Conservation (phyloP, 2,888 invertebrate genomes). For the Mellilla xanthometata region DNA sequence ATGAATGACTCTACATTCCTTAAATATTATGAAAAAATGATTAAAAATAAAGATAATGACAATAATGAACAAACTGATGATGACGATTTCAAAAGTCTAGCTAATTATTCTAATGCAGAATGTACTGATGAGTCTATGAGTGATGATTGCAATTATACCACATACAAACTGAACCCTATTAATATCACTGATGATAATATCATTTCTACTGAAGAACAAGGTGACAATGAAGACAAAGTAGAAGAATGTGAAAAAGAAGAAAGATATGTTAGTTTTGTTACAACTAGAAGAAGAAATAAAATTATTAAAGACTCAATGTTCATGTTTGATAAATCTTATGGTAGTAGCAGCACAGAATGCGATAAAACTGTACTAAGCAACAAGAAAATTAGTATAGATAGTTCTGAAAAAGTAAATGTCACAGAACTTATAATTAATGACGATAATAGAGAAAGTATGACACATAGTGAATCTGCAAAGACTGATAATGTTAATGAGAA, state of each 20-base stretch:
- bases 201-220: conserved; percentile 24
- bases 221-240: conserved; percentile 10
- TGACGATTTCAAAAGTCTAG: conserved; percentile 34
- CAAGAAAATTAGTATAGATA: conserved; percentile 27
- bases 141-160: conserved; percentile 22
- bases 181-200: conserved; percentile 23
- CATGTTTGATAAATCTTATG: conserved; percentile 48
- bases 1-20: conserved; percentile 53
- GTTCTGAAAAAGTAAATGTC: too few relatives aligned
- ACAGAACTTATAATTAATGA: too few relatives aligned
- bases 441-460: too few relatives aligned
- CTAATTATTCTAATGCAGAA: conserved; percentile 26
- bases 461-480: too few relatives aligned
- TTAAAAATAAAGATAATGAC: conserved; percentile 22
- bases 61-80: conserved; percentile 21
- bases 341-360: conserved; percentile 48
- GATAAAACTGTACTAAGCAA: conserved; percentile 53
- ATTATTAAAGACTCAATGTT: conserved; percentile 51
- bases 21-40: conserved; percentile 47
- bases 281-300: conserved; percentile 63
- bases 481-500: background rate
- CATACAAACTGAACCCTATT: conserved; percentile 27
- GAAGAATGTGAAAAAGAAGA: conserved; percentile 1
- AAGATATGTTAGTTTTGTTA: conserved; percentile 61
- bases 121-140: conserved; percentile 21